Evolutionary conservation across 2,113 vertebrate genomes (phyloP), one percentile per base, ranked within the genome.

Genomic region (Romanogobio albipinnatus): DNA sequence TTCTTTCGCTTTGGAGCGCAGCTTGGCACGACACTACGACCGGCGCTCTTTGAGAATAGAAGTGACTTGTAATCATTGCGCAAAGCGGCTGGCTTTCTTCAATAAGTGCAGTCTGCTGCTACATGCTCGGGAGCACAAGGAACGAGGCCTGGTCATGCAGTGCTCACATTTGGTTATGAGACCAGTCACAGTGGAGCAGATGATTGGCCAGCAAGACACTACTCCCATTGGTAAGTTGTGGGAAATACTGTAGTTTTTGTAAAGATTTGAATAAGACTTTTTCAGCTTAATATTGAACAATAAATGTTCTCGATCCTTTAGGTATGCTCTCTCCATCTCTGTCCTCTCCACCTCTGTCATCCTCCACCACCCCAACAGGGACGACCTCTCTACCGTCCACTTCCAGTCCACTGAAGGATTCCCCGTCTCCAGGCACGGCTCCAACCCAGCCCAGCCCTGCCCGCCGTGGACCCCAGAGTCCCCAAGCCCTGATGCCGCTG

Each of bases 1-100:
- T 2, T 90, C 97, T 61, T 99, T 99, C 6, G 97, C 97, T 0
- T 82, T 99, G 93, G 97, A 99, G 93, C 96, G 95, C 87, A 99
- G 97, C 92, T 89, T 99, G 93, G 95, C 95, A 0, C 94, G 97
- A 8, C 98, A 99, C 93, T 99, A 99, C 0, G 97, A 97, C 85
- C 95, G 98, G 1, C 96, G 97, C 13, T 99, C 97, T 73, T 95
- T 99, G 93, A 94, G 97, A 84, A 98, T 99, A 0, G 98, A 99
- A 90, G 98, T 99, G 56, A 99, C 98, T 47, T 99, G 98, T 90
- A 99, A 98, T 90, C 98, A 99, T 93, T 99, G 98, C 33, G 94
- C 96, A 90, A 97, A 97, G 56, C 96, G 97, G 14, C 88, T 99
- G 58, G 97, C 96, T 70, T 99, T 99, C 93, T 99, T 98, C 93